Evolutionary conservation across 2,797 vertebrate genomes (phyloP).

Genomic region (Syndactyla subalaris): DNA sequence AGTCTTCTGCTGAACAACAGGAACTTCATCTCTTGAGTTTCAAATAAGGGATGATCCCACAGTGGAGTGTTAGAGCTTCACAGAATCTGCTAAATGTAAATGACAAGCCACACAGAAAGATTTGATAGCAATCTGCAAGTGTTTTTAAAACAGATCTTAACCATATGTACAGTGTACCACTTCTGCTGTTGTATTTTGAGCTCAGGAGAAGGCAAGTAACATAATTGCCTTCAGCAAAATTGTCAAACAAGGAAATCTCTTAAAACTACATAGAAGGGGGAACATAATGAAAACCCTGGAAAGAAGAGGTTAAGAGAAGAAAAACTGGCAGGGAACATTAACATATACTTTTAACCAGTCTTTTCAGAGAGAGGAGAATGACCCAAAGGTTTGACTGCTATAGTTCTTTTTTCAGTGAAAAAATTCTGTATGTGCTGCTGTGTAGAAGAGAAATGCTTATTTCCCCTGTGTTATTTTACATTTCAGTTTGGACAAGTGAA

Average conservation of each 20-base stretch:
- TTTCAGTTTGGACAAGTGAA: slow-evolving; percentile 14
- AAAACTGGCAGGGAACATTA: slow-evolving; percentile 2
- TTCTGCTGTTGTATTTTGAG: slow-evolving; percentile 13
- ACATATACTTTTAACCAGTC: slow-evolving; percentile 4
- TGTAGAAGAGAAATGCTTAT: neutral
- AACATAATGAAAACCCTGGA: neutral
- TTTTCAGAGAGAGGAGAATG: neutral
- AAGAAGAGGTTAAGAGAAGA: slow-evolving; percentile 2
- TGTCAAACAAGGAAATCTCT: slow-evolving; percentile 46
- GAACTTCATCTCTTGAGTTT: neutral
- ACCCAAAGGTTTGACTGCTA: neutral
- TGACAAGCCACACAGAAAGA: neutral
- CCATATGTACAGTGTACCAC: neutral
- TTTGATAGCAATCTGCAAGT: neutral
- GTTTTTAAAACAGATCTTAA: slow-evolving; percentile 21
- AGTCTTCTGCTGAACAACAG: neutral
- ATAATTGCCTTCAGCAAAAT: slow-evolving; percentile 46
- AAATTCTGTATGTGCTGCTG: neutral
- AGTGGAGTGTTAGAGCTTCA: neutral
- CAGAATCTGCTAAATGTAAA: neutral
- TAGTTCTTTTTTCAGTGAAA: neutral
- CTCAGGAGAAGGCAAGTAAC: slow-evolving; percentile 32
- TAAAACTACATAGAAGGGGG: neutral
- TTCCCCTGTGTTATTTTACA: neutral
- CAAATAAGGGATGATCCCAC: neutral